Evolutionary conservation across 2,888 invertebrate genomes (phyloP), one percentile per base, ranked within the genome.

Genomic region (Marasmarcha lunaedactyla): DNA sequence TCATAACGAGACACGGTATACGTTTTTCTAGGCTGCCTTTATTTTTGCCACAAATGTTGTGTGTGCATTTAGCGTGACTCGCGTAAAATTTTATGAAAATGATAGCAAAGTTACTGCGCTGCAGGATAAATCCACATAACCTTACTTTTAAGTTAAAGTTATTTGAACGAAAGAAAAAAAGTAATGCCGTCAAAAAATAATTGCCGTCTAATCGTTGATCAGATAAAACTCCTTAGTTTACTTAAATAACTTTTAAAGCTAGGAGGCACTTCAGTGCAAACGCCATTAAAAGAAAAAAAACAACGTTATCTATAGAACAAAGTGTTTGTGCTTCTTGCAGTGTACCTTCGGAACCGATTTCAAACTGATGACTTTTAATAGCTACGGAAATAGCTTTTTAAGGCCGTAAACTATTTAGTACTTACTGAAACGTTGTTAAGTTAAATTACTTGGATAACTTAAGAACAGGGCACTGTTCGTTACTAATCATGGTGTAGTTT

Each of bases 1-100:
- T 73, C 73, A 70, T 81, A 78, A 78, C 73, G 71, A 71, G 74
- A 78, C 73, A 71, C 71, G 74, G 67, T 59, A 58, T 60, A 63
- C 65, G 71, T 77, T 79, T 79, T 79, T 78, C 73, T 74, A 63
- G 70, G 68, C 71, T 67, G 71, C n/a, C 78, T 76, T 79, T 79
- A 79, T 34, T 79, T 73, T 74, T 59, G 59, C 66, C n/a, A n/a
- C n/a, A n/a, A n/a, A n/a, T n/a, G n/a, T n/a, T n/a, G n/a, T n/a
- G n/a, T n/a, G n/a, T n/a, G n/a, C n/a, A n/a, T n/a, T n/a, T n/a
- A n/a, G n/a, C n/a, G n/a, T n/a, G n/a, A n/a, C n/a, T n/a, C n/a
- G n/a, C n/a, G n/a, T n/a, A n/a, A n/a, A n/a, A n/a, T n/a, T n/a
- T n/a, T n/a, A n/a, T n/a, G n/a, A n/a, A n/a, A n/a, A n/a, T n/a